phyloP scores from a whole-genome alignment of 2,888 invertebrate genomes.

The Campoplex capitator region DNA sequence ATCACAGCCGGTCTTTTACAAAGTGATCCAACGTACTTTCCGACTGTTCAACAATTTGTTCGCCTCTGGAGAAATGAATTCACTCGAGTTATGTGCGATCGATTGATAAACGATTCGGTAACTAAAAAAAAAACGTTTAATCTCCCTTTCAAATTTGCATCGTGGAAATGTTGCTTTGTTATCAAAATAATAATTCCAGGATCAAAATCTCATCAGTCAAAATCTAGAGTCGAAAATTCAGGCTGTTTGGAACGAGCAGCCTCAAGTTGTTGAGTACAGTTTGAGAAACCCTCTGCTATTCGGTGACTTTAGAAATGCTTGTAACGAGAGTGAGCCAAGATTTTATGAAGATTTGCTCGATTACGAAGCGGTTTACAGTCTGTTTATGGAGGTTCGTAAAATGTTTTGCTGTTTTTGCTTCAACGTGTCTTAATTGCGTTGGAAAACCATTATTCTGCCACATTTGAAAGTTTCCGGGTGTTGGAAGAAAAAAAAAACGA shows the following conservation, averaged over 20 bases:
- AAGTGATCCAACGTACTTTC: constrained; percentile 90
- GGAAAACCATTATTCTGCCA: no score
- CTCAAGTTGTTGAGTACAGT: constrained; percentile 88
- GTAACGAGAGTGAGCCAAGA: constrained; percentile 91
- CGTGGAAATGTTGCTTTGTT: not conserved
- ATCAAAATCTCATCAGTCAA: constrained; percentile 87
- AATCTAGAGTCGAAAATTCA: constrained; percentile 88
- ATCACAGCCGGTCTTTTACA: constrained; percentile 93
- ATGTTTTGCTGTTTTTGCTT: constrained; percentile 29
- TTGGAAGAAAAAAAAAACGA: not conserved
- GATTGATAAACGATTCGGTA: constrained; percentile 90
- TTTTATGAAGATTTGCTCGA: constrained; percentile 96
- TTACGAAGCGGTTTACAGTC: constrained; percentile 94
- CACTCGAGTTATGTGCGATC: constrained; percentile 93
- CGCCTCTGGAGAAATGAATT: constrained; percentile 97
- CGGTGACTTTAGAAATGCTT: constrained; percentile 95
- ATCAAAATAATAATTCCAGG: constrained; percentile 84
- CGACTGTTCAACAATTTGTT: constrained; percentile 89
- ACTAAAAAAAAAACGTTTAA: constrained; percentile 58
- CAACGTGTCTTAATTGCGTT: not conserved
- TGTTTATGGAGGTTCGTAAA: constrained; percentile 92
- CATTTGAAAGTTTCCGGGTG: no score
- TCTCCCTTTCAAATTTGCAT: no score
- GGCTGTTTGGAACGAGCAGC: constrained; percentile 86
- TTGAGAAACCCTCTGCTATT: constrained; percentile 93